Conservation (phyloP, 1,140 invertebrate species). For the Ceratitis capitata region DNA sequence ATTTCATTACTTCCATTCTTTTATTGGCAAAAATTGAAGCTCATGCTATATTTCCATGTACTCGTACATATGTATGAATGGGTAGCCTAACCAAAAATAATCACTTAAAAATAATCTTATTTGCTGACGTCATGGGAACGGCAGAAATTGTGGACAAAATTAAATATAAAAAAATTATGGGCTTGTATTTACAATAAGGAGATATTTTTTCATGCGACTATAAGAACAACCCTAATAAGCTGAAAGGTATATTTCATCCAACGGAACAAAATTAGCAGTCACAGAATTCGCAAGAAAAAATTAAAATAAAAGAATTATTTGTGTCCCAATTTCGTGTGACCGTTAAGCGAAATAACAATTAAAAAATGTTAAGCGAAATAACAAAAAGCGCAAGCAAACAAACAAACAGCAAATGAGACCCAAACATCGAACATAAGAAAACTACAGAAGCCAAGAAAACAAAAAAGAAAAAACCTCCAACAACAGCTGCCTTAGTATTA, state of each 20-base stretch:
- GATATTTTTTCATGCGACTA: not conserved
- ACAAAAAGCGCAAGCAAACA: slow-evolving; percentile 7
- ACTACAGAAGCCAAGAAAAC: not conserved
- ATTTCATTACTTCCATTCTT: slow-evolving; percentile 7
- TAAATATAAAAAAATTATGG: not conserved
- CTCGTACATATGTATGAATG: too few species aligned
- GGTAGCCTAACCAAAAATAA: too few species aligned
- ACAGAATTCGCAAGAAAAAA: too few species aligned
- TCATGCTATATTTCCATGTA: too few species aligned
- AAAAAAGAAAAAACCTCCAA: not conserved
- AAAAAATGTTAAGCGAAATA: slow-evolving; percentile 31
- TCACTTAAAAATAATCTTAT: too few species aligned
- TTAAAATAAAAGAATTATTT: not conserved
- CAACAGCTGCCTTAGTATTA: not conserved
- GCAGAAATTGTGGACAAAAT: too few species aligned
- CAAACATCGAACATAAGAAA: not conserved
- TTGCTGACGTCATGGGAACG: too few species aligned
- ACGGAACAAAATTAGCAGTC: slow-evolving; percentile 13
- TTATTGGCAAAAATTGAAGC: not conserved
- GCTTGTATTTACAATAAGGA: too few species aligned
- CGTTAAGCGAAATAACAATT: slow-evolving; percentile 3
- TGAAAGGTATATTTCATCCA: too few species aligned
- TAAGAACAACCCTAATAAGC: too few species aligned
- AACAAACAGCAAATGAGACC: not conserved
- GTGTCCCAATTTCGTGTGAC: slow-evolving; percentile 3